Conservation (phyloP, 2,888 invertebrate genomes). For the Pristionchus exspectatus region DNA sequence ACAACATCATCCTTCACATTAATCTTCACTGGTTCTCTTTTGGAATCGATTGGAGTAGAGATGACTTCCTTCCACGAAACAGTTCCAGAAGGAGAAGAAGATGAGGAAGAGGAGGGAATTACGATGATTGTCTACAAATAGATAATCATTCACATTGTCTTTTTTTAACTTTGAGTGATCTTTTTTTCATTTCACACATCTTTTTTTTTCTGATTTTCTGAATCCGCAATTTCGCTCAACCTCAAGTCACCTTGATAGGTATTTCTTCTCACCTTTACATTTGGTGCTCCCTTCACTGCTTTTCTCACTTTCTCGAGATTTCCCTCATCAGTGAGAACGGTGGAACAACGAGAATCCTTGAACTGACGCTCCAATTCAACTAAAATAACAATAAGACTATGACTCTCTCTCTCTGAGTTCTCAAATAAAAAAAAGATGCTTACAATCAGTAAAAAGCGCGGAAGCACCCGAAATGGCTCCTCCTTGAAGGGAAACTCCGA, state of each 20-base stretch:
- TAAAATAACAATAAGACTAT: slow-evolving; percentile 40
- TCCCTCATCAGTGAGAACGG: slow-evolving; percentile 62
- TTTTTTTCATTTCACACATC: too few species aligned
- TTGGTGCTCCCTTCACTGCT: slow-evolving; percentile 56
- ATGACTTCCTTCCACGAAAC: slow-evolving; percentile 65
- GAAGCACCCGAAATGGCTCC: slow-evolving; percentile 69
- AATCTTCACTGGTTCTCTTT: slow-evolving; percentile 35
- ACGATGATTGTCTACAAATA: slow-evolving; percentile 13
- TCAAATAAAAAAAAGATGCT: slow-evolving; percentile 65
- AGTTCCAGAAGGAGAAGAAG: slow-evolving; percentile 57
- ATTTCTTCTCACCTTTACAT: not conserved
- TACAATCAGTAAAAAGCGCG: slow-evolving; percentile 73
- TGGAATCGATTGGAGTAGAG: slow-evolving; percentile 58
- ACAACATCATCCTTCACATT: slow-evolving; percentile 64
- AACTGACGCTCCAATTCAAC: slow-evolving; percentile 69
- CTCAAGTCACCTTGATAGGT: too few species aligned
- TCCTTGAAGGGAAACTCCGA: slow-evolving; percentile 60
- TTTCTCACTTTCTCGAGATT: slow-evolving; percentile 63
- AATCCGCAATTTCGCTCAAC: too few species aligned
- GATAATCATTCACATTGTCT: not conserved
- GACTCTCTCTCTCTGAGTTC: slow-evolving; percentile 63
- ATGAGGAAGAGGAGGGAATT: not conserved
- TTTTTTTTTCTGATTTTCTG: too few species aligned
- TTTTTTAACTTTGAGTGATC: too few species aligned
- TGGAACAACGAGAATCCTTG: slow-evolving; percentile 61